A percentile compares a stretch with the other conserved stretches of the same genome.
Conservation (phyloP, 2,888 invertebrate genomes). For the Pristionchus entomophagus region DNA sequence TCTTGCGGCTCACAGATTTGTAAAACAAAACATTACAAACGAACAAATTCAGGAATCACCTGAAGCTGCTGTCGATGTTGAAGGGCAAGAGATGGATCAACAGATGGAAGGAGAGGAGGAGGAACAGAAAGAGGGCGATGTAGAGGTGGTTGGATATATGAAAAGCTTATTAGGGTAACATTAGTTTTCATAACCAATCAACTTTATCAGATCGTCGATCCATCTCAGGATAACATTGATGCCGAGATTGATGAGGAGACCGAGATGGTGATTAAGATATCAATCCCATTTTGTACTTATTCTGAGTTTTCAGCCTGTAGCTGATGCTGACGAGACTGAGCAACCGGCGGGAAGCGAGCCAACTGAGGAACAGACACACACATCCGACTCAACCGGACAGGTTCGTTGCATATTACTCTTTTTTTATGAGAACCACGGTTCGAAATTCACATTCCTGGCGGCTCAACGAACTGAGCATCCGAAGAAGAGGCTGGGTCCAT, state of each 20-base stretch:
- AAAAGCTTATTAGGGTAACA: no score
- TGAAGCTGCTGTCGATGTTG: neutral
- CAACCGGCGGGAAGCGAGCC: neutral
- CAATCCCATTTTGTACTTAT: no score
- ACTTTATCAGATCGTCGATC: neutral
- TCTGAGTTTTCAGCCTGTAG: neutral
- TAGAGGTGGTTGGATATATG: no score
- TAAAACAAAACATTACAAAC: no score
- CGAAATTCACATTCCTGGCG: no score
- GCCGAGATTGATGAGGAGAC: neutral
- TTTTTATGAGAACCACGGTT: no score
- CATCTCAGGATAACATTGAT: neutral
- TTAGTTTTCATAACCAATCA: no score
- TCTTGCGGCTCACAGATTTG: no score
- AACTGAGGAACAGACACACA: neutral
- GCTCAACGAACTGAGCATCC: no score
- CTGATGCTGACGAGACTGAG: neutral
- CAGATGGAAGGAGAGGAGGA: neutral
- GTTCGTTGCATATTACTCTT: neutral
- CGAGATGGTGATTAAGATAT: neutral
- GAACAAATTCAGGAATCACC: neutral
- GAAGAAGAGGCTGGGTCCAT: no score
- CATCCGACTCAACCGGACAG: constrained; percentile 1
- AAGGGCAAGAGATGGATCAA: neutral
- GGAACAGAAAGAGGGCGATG: neutral